Percentiles rank a stretch among this genome's conserved stretches.
These are phyloP conservation scores for Monoplex corrugatus DNA, from an alignment of 2,888 invertebrate genomes.

Conservation along the genomic window DNA sequence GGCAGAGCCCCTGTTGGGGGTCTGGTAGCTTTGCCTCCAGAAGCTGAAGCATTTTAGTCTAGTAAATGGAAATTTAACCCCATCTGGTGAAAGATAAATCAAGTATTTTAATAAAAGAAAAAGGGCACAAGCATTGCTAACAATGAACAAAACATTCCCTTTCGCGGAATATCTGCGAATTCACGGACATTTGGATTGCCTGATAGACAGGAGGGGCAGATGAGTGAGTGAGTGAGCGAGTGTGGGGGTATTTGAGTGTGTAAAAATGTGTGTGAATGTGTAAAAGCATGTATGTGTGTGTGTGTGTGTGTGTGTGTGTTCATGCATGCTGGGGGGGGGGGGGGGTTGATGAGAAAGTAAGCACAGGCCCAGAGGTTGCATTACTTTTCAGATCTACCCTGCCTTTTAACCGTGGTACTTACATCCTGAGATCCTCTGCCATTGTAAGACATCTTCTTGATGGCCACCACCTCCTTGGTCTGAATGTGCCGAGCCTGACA, in stretches of 20 bases:
- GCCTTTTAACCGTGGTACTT: constrained; percentile 53
- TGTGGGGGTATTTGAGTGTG: too few relatives aligned
- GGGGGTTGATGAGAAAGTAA: neutral
- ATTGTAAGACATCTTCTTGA: constrained; percentile 99
- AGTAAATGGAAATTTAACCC: too few relatives aligned
- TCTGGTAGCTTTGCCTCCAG: too few relatives aligned
- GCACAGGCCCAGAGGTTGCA: neutral
- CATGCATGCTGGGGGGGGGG: neutral
- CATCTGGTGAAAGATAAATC: too few relatives aligned
- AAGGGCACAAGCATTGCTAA: too few relatives aligned
- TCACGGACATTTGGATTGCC: too few relatives aligned
- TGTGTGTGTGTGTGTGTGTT: neutral
- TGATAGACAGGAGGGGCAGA: too few relatives aligned
- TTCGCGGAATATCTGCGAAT: too few relatives aligned
- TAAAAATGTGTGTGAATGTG: neutral
- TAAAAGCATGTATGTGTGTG: neutral
- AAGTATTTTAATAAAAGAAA: too few relatives aligned
- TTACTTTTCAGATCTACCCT: neutral
- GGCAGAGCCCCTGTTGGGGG: too few relatives aligned
- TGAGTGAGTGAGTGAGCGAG: neutral
- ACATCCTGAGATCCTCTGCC: constrained; percentile 91
- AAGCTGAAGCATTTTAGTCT: too few relatives aligned
- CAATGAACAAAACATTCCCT: too few relatives aligned
- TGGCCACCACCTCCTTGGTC: constrained; percentile 98
- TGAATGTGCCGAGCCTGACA: constrained; percentile 91